Evolutionary conservation across 2,113 vertebrate genomes (phyloP).

Genomic region (Alethe diademata): DNA sequence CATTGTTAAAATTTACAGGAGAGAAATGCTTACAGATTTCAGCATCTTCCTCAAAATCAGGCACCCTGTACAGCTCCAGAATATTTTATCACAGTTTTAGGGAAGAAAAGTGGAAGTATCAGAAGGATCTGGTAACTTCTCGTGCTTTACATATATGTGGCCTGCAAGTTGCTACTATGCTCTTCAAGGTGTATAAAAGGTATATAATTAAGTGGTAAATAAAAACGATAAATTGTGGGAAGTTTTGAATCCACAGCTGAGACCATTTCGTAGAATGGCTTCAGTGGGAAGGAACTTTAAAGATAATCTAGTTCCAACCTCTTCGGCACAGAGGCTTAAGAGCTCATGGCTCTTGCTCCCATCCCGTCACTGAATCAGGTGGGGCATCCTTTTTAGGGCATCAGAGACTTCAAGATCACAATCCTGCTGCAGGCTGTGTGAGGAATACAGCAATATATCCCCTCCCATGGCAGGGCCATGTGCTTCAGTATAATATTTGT

Average conservation of each 20-base stretch:
- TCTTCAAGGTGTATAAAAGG: not conserved
- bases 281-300: not conserved
- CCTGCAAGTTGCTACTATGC: not conserved
- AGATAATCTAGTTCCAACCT: not conserved
- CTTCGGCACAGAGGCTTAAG: not conserved
- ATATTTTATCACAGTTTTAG: not conserved
- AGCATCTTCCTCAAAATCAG: not conserved
- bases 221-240: not conserved
- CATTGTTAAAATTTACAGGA: not conserved
- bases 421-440: not conserved
- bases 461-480: not conserved
- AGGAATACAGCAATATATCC: not conserved
- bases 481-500: not conserved
- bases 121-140: not conserved
- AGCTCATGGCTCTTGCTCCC: not conserved
- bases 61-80: not conserved
- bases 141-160: not conserved
- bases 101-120: not conserved
- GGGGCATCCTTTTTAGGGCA: not conserved
- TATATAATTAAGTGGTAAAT: not conserved
- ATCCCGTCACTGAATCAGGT: not conserved
- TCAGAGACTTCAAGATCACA: not conserved
- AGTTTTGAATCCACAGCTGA: not conserved
- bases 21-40: not conserved
- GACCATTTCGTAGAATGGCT: not conserved